phyloP scores from a whole-genome alignment of 2,113 vertebrate genomes.

The Aix galericulata region DNA sequence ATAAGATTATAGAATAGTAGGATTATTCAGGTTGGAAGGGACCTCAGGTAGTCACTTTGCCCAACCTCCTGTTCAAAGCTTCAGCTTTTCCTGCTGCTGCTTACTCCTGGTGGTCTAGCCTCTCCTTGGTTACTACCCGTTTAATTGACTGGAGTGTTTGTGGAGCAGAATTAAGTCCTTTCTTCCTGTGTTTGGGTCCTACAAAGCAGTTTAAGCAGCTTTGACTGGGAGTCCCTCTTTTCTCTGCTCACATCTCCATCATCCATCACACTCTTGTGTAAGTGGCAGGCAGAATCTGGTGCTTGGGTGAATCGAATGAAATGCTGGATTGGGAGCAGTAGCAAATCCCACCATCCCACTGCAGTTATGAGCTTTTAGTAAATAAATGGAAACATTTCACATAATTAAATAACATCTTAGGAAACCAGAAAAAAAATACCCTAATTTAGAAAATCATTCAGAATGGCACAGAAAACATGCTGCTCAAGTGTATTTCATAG shows the following conservation, averaged over 20 bases:
- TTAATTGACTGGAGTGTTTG: neutral
- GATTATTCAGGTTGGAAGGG: neutral
- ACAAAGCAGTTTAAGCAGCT: fast-evolving
- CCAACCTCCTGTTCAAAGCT: neutral
- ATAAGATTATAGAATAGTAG: neutral
- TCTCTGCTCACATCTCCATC: neutral
- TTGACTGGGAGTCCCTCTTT: neutral
- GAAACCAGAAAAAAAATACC: neutral
- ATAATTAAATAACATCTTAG: conserved; percentile 65
- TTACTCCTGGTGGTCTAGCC: neutral
- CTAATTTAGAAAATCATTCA: conserved; percentile 59
- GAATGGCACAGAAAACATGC: conserved; percentile 49
- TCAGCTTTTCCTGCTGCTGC: neutral
- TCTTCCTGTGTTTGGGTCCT: neutral
- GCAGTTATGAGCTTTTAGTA: conserved; percentile 51
- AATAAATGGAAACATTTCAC: conserved; percentile 63
- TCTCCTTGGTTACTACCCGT: neutral
- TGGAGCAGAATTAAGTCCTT: neutral
- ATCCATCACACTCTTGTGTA: neutral
- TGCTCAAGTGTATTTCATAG: conserved; percentile 44
- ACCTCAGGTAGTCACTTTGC: neutral
- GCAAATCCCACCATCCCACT: conserved; percentile 36
- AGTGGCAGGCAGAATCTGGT: neutral
- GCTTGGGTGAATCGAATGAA: conserved; percentile 6
- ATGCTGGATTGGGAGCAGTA: conserved; percentile 36